Evolutionary conservation across 2,113 vertebrate genomes (phyloP), one percentile per base, ranked within the genome.

Genomic region (Pelodiscus sinensis): DNA sequence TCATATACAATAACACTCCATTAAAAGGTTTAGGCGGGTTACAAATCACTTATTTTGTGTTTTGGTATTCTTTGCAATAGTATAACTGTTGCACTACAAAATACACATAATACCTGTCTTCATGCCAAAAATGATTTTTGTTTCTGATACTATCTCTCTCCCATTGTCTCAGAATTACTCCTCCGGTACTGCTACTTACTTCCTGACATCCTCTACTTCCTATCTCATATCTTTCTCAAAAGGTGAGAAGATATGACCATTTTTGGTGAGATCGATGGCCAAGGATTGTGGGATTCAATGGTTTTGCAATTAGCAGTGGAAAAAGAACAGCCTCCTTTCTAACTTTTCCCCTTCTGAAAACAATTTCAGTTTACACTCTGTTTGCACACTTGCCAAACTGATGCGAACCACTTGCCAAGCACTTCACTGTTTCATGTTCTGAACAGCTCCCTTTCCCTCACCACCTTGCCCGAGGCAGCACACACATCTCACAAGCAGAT

Each of bases 301-400:
- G 14, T 57, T 88, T 88, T 35, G 87, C 22, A 68, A 6, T 35
- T 52, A 86, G 21, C 21, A 13, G 3, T 19, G 54, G 44, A 44
- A 44, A 44, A 44, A 8, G 50, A n/a, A 51, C 54, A 0, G 0
- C 2, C 8, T 73, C 25, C 27, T 89, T 56, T 58, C 35, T 54
- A 52, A 68, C 29, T 16, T 15, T 22, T 52, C 7, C 25, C 35
- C 2, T 1, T 2, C 57, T 9, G 57, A 11, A 19, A 0, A 44
- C 19, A 88, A 92, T 85, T 89, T 79, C 50, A 44, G n/a, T 38
- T 78, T 79, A 68, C 91, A 92, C 86, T 8, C 44, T 44, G 9
- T 91, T 81, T 93, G 94, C 88, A 87, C 88, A 82, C 95, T 92
- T 95, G 92, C 27, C 31, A 96, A 93, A 83, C 52, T 56, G 35